These are phyloP conservation scores for Platichthys flesus DNA, from an alignment of 2,113 vertebrate genomes.

Conservation along the genomic window DNA sequence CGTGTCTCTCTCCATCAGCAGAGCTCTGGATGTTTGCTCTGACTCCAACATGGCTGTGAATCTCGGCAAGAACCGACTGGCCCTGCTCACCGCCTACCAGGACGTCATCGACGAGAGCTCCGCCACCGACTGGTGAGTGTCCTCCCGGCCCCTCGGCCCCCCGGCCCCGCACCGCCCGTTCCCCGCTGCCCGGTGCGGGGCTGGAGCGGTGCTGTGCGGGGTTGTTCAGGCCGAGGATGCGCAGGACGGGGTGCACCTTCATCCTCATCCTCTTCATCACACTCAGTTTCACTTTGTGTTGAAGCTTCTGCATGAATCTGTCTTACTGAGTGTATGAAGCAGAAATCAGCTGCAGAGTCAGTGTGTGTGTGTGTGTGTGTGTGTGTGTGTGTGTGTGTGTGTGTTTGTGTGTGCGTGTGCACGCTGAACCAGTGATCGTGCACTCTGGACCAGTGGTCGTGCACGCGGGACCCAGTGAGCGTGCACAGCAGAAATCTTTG, in stretches of 20 bases:
- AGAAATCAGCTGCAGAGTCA: too few species aligned
- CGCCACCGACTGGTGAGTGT: conserved; percentile 84
- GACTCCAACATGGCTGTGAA: conserved; percentile 85
- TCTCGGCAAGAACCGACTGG: conserved; percentile 84
- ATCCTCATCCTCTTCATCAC: neutral
- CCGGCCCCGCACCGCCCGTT: neutral
- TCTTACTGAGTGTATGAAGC: too few species aligned
- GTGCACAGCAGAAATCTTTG: conserved; percentile 28
- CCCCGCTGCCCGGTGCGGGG: neutral
- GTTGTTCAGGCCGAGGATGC: conserved; percentile 52
- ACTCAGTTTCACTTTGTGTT: neutral
- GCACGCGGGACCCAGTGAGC: neutral
- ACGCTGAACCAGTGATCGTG: too few species aligned
- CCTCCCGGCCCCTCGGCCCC: neutral
- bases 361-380: too few species aligned
- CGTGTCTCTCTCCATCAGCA: conserved; percentile 75
- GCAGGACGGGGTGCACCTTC: conserved; percentile 30
- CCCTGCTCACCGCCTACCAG: conserved; percentile 85
- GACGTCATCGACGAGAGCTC: conserved; percentile 84
- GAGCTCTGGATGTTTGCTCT: conserved; percentile 79
- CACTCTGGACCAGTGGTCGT: too few species aligned
- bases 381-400: too few species aligned
- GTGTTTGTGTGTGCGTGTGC: too few species aligned
- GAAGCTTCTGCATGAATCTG: too few species aligned
- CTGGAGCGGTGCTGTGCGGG: neutral